A percentile compares a stretch with the other conserved stretches of the same genome.
phyloP scores from a whole-genome alignment of 2,888 invertebrate genomes.

The Philaethria dido region DNA sequence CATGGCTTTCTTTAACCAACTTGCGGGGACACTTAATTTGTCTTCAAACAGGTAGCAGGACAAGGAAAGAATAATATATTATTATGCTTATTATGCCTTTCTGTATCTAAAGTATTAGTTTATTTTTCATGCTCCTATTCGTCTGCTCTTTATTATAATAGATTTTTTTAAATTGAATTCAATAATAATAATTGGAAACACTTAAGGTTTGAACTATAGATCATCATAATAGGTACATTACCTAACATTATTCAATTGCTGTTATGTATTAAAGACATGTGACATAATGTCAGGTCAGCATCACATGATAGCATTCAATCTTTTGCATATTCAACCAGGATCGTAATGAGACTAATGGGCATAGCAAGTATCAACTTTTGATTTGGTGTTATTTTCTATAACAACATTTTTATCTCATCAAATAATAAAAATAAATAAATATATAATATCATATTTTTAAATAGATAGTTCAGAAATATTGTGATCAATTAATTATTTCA shows the following conservation, averaged over 20 bases:
- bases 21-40: too few species aligned
- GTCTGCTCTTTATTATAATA: neutral
- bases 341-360: conserved; percentile 34
- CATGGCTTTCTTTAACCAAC: too few species aligned
- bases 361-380: too few species aligned
- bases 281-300: conserved; percentile 26
- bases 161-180: too few species aligned
- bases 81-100: too few species aligned
- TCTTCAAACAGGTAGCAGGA: too few species aligned
- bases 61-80: too few species aligned
- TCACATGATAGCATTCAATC: conserved; percentile 36
- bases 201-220: neutral
- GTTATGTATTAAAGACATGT: conserved; percentile 4
- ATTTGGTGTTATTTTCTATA: too few species aligned
- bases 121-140: too few species aligned
- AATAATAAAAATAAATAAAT: neutral
- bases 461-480: neutral
- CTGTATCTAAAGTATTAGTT: too few species aligned
- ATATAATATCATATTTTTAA: neutral
- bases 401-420: too few species aligned
- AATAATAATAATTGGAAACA: neutral
- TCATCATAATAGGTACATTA: neutral
- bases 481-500: neutral
- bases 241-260: conserved; percentile 13
- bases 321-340: conserved; percentile 30